phyloP scores from a whole-genome alignment of 2,113 vertebrate genomes.

The Thalassarche chlororhynchos region DNA sequence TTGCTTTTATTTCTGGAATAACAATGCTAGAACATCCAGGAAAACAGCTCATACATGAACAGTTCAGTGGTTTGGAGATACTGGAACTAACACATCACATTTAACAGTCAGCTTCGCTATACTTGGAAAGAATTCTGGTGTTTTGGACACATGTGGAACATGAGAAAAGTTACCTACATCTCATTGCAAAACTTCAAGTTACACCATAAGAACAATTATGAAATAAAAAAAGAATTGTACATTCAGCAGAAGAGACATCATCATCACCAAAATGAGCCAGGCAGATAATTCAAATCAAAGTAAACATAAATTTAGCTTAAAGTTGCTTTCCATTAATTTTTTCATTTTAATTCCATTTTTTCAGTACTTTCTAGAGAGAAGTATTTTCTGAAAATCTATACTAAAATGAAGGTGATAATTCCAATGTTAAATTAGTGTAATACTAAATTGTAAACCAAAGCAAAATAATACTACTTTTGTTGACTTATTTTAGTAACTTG shows the following conservation, averaged over 20 bases:
- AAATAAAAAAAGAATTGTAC: background rate
- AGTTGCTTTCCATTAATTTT: background rate
- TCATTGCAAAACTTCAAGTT: constrained; percentile 16
- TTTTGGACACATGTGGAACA: background rate
- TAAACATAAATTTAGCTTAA: background rate
- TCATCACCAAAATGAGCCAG: background rate
- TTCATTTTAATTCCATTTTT: background rate
- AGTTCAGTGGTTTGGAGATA: constrained; percentile 83
- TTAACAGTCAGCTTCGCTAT: constrained; percentile 17
- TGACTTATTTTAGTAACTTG: background rate
- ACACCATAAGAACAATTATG: background rate
- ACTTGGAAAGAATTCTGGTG: background rate
- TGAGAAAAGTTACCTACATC: constrained; percentile 73
- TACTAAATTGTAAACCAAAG: background rate
- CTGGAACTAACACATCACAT: constrained; percentile 68
- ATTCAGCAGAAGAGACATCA: constrained; percentile 2
- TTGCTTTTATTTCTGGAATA: constrained; percentile 86
- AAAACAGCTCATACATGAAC: constrained; percentile 83
- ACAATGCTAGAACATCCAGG: constrained; percentile 80
- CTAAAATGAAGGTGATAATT: background rate
- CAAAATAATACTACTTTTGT: background rate
- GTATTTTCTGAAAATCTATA: background rate
- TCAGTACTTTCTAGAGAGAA: background rate
- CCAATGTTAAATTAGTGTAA: background rate
- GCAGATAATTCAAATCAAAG: background rate